Evolutionary conservation across 2,113 vertebrate species (phyloP).

Genomic region (Puma concolor): DNA sequence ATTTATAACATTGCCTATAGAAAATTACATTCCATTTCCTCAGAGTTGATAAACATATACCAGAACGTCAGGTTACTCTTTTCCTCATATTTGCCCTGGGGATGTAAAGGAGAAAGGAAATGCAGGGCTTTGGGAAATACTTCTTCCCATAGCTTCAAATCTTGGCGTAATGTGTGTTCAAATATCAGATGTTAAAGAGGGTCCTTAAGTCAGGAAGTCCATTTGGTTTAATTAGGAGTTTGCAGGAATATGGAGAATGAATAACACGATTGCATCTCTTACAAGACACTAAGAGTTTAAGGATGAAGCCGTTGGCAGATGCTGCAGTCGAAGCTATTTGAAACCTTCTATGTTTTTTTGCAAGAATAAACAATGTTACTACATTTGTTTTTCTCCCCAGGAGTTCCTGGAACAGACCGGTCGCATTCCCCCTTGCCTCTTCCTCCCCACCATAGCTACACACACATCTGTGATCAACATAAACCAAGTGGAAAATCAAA

Average conservation of each 20-base stretch:
- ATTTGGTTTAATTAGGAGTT: neutral
- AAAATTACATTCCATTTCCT: neutral
- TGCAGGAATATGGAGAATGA: neutral
- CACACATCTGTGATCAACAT: no score
- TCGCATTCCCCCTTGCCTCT: neutral
- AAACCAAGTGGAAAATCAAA: neutral
- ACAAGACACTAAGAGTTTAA: neutral
- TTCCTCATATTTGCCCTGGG: neutral
- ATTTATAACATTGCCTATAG: neutral
- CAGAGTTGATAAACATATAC: neutral
- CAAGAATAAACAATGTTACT: neutral
- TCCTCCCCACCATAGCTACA: neutral
- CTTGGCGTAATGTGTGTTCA: neutral
- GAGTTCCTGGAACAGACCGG: neutral
- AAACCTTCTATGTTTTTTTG: neutral
- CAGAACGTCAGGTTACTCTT: no score
- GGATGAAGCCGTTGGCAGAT: neutral
- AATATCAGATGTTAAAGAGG: neutral
- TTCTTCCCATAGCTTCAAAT: neutral
- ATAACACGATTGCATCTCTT: neutral
- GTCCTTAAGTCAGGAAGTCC: neutral
- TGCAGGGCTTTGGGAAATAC: neutral
- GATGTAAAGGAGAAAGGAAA: neutral
- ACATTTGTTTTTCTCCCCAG: neutral
- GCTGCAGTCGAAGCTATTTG: neutral